Percentiles rank a stretch among this genome's conserved stretches.
Conservation (phyloP, 2,797 vertebrate species). For the Tokudaia muenninki region DNA sequence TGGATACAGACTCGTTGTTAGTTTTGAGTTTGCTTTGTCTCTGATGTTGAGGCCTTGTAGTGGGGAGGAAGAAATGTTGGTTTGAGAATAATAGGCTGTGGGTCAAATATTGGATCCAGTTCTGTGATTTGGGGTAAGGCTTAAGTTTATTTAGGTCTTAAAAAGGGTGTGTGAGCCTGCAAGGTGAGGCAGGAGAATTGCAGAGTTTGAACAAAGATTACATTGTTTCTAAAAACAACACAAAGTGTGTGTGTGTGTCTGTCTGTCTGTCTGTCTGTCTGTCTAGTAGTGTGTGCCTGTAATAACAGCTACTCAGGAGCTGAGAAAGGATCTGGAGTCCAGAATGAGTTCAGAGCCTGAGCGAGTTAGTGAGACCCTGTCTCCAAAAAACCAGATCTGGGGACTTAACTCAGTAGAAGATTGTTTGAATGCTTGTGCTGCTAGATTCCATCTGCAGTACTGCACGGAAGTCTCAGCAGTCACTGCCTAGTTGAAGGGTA, state of each 20-base stretch:
- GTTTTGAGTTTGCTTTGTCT: conserved; percentile 12
- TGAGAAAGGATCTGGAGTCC: neutral
- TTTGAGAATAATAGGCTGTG: neutral
- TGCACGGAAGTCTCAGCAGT: neutral
- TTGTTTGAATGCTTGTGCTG: too few species aligned
- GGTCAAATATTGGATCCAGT: neutral
- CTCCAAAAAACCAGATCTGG: neutral
- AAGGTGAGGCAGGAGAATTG: neutral
- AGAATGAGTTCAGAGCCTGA: neutral
- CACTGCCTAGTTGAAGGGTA: neutral
- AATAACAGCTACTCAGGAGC: neutral
- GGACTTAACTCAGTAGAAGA: neutral
- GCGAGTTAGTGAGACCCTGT: neutral
- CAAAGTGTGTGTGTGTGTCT: neutral
- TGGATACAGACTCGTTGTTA: neutral
- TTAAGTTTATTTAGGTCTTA: conserved; percentile 29
- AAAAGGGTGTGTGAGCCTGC: neutral
- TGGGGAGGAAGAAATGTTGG: conserved; percentile 15
- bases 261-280: too few species aligned
- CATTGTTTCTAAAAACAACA: neutral
- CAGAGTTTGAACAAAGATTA: neutral
- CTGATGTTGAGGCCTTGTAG: neutral
- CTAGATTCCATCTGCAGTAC: neutral
- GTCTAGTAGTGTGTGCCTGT: neutral
- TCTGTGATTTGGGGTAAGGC: conserved; percentile 3